A percentile compares a stretch with the other conserved stretches of the same genome.
Evolutionary conservation across 2,797 vertebrate species (phyloP).

Genomic region (Loriculus beryllinus): DNA sequence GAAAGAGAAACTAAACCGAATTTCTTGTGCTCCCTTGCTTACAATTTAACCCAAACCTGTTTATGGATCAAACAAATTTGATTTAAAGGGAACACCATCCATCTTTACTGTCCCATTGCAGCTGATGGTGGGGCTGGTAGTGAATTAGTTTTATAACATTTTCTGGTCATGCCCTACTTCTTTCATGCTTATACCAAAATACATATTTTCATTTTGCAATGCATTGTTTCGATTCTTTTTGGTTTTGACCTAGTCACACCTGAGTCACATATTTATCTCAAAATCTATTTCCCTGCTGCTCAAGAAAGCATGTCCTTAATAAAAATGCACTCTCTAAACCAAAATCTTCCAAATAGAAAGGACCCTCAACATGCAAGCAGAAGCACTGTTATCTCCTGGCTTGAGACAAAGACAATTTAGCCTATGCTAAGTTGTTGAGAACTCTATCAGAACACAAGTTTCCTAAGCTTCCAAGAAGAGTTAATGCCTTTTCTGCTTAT

Average conservation of each 20-base stretch:
- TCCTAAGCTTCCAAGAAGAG: neutral
- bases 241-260: neutral
- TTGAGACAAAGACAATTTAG: neutral
- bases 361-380: neutral
- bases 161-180: neutral
- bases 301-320: neutral
- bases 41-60: neutral
- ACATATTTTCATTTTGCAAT: neutral
- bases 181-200: neutral
- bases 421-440: neutral
- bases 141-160: neutral
- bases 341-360: neutral
- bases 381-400: neutral
- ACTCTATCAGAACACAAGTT: neutral
- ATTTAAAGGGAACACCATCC: neutral
- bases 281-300: neutral
- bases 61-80: neutral
- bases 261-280: neutral
- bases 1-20: neutral
- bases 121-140: neutral
- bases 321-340: neutral
- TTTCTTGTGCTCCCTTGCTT: neutral
- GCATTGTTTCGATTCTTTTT: neutral
- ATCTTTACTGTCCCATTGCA: neutral
- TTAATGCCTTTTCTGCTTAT: neutral